Evolutionary conservation across 1,140 invertebrate species (phyloP).

Genomic region (Heterodera schachtii): DNA sequence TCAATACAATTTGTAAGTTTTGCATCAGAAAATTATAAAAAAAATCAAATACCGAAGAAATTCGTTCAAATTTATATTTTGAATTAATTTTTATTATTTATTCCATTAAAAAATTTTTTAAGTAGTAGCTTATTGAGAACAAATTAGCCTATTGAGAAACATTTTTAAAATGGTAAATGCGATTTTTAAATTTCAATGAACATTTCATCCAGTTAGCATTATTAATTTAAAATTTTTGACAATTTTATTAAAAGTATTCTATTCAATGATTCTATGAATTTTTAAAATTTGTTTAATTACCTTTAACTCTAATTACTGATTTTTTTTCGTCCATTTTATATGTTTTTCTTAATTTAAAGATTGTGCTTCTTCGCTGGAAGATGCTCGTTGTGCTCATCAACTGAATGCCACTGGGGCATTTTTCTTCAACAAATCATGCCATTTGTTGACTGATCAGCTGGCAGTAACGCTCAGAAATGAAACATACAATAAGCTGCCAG

Average conservation of each 20-base stretch:
- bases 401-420: conserved; percentile 35
- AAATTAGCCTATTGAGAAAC: no score
- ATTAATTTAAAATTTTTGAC: background rate
- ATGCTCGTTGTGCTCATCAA: conserved; percentile 42
- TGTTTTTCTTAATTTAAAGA: conserved; percentile 13
- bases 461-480: background rate
- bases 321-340: no score
- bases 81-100: no score
- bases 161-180: no score
- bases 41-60: no score
- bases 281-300: conserved; percentile 29
- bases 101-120: no score
- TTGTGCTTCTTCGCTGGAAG: conserved; percentile 47
- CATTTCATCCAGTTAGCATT: no score
- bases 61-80: no score
- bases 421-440: conserved; percentile 46
- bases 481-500: conserved; percentile 29
- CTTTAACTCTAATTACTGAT: background rate
- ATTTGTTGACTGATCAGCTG: conserved; percentile 24
- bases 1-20: conserved; percentile 45
- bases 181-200: no score
- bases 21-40: no score
- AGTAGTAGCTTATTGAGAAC: no score
- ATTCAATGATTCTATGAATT: no score
- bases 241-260: conserved; percentile 17